Evolutionary conservation across 2,888 invertebrate genomes (phyloP).

Genomic region (Cerastoderma edule): DNA sequence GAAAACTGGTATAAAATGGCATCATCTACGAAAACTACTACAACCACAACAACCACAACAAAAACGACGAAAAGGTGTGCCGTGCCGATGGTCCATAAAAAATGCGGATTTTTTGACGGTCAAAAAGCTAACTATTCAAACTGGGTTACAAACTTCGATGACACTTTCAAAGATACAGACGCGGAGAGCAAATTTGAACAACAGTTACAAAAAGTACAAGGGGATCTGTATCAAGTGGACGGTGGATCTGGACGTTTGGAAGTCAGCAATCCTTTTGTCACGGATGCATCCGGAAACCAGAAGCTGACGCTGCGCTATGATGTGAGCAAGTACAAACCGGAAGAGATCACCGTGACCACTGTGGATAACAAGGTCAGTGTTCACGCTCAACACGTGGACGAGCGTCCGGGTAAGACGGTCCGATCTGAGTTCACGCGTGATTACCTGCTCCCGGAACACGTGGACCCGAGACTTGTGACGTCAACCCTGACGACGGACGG

Average conservation of each 20-base stretch:
- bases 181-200: conserved; percentile 16
- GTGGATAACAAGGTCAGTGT: conserved; percentile 11
- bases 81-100: conserved; percentile 6
- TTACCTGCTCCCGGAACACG: conserved; percentile 15
- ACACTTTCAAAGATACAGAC: conserved; percentile 9
- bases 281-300: conserved; percentile 20
- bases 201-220: conserved; percentile 13
- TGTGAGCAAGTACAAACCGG: conserved; percentile 23
- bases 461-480: conserved; percentile 19
- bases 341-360: conserved; percentile 13
- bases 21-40: too few relatives aligned
- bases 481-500: conserved; percentile 21
- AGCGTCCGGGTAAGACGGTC: conserved; percentile 3
- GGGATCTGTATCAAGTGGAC: conserved; percentile 8
- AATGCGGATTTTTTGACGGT: conserved; percentile 21
- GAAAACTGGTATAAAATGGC: too few relatives aligned
- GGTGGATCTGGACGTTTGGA: conserved; percentile 11
- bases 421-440: conserved; percentile 19
- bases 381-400: conserved; percentile 22
- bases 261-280: conserved; percentile 17
- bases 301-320: conserved; percentile 27
- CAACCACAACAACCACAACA: conserved; percentile 11
- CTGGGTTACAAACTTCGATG: conserved; percentile 22
- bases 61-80: conserved; percentile 4
- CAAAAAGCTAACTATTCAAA: conserved; percentile 7